phyloP scores from a whole-genome alignment of 2,113 vertebrate genomes.

The Cyanistes caeruleus region DNA sequence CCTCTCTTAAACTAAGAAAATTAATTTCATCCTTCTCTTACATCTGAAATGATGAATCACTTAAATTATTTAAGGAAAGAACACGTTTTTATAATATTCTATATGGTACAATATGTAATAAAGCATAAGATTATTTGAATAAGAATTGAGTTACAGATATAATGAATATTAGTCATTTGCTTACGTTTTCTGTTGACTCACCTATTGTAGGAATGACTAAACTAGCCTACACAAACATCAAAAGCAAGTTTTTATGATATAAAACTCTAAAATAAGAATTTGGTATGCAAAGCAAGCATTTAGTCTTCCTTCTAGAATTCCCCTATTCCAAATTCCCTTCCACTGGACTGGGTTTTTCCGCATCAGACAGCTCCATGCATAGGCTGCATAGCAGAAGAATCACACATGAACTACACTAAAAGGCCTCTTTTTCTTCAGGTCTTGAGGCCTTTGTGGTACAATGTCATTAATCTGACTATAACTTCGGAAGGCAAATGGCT shows the following conservation, averaged over 20 bases:
- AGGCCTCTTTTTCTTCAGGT: background rate
- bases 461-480: background rate
- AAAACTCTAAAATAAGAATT: background rate
- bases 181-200: background rate
- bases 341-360: rapidly evolving
- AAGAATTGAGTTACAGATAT: background rate
- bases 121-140: background rate
- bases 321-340: background rate
- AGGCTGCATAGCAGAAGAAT: background rate
- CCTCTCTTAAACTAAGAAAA: background rate
- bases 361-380: background rate
- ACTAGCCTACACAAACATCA: background rate
- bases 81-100: background rate
- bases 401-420: background rate
- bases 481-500: background rate
- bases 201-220: background rate
- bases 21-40: background rate
- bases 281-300: background rate
- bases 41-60: background rate
- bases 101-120: background rate
- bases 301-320: background rate
- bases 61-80: background rate
- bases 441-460: background rate
- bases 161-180: background rate
- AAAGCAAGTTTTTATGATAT: background rate